Conservation (phyloP, 53 echinoderm and acorn worm genomes). For the Paracentrotus lividus region DNA sequence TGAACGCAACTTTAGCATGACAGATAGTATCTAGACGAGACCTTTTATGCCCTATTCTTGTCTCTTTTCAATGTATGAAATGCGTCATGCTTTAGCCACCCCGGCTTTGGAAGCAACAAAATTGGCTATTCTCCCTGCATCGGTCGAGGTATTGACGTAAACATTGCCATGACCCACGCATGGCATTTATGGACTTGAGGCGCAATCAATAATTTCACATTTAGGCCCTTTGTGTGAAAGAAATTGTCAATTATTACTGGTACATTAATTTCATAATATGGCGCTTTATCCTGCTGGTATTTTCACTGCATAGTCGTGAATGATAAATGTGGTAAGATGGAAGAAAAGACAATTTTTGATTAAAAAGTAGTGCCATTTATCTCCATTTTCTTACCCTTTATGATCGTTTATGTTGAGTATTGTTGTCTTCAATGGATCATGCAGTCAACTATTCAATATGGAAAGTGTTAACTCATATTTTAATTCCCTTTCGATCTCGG, state of each 20-base stretch:
- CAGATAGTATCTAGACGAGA: slow-evolving; percentile 17
- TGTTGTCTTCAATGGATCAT: neutral
- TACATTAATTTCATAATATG: slow-evolving; percentile 23
- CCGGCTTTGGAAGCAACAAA: neutral
- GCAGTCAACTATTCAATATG: neutral
- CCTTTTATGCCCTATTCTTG: neutral
- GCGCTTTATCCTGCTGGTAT: neutral
- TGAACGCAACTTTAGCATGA: neutral
- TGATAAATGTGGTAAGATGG: neutral
- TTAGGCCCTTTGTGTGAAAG: neutral
- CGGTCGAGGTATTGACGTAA: slow-evolving; percentile 35
- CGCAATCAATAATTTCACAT: slow-evolving; percentile 45
- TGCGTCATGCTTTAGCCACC: slow-evolving; percentile 25
- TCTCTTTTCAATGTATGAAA: neutral
- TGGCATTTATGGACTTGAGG: slow-evolving; percentile 8
- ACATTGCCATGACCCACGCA: neutral
- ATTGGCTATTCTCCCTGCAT: slow-evolving; percentile 5
- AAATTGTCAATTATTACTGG: slow-evolving; percentile 3
- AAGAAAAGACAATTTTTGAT: neutral
- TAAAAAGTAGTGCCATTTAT: neutral
- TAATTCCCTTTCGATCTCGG: no score
- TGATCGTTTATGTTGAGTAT: neutral
- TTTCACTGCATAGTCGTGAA: neutral
- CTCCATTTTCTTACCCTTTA: neutral
- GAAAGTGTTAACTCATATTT: neutral